Percentiles rank a stretch among this genome's conserved stretches.
Conservation (phyloP, 2,888 invertebrate species). For the Hydraecia micacea region DNA sequence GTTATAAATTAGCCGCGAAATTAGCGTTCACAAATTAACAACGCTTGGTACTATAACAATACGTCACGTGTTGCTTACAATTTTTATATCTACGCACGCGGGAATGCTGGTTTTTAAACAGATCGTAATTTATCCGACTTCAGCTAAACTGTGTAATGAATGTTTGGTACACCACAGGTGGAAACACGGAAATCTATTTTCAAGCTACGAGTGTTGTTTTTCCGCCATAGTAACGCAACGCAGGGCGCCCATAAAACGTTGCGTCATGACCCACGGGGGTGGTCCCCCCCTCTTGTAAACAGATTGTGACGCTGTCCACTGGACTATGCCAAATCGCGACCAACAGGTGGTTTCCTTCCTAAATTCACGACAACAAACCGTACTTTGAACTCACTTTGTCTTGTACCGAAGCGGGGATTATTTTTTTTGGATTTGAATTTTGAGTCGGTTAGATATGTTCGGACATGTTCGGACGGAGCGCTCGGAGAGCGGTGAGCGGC, state of each 20-base stretch:
- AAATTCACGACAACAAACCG: slow-evolving; percentile 57
- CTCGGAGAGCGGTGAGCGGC: slow-evolving; percentile 75
- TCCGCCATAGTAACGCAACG: slow-evolving; percentile 86
- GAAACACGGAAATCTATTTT: slow-evolving; percentile 88
- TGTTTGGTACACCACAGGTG: slow-evolving; percentile 78
- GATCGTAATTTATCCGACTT: slow-evolving; percentile 69
- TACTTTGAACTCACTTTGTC: slow-evolving; percentile 57
- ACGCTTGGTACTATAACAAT: slow-evolving; percentile 52
- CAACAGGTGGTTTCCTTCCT: slow-evolving; percentile 86
- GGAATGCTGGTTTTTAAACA: slow-evolving; percentile 67
- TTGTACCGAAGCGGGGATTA: slow-evolving; percentile 37
- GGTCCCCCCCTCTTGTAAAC: slow-evolving; percentile 87
- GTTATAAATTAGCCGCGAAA: slow-evolving; percentile 70
- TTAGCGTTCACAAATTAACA: slow-evolving; percentile 65
- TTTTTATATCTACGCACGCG: slow-evolving; percentile 56
- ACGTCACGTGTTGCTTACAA: slow-evolving; percentile 56
- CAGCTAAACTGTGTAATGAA: slow-evolving; percentile 72
- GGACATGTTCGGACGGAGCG: slow-evolving; percentile 77
- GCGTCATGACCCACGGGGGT: slow-evolving; percentile 85
- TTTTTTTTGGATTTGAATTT: slow-evolving; percentile 60
- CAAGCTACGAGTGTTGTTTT: slow-evolving; percentile 85
- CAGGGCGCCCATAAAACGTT: slow-evolving; percentile 85
- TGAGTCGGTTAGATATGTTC: slow-evolving; percentile 67
- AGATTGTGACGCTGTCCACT: slow-evolving; percentile 86
- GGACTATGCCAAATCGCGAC: slow-evolving; percentile 83